A percentile compares a stretch with the other conserved stretches of the same genome.
Conservation (phyloP, 2,797 vertebrate genomes). For the Apogon talboti region DNA sequence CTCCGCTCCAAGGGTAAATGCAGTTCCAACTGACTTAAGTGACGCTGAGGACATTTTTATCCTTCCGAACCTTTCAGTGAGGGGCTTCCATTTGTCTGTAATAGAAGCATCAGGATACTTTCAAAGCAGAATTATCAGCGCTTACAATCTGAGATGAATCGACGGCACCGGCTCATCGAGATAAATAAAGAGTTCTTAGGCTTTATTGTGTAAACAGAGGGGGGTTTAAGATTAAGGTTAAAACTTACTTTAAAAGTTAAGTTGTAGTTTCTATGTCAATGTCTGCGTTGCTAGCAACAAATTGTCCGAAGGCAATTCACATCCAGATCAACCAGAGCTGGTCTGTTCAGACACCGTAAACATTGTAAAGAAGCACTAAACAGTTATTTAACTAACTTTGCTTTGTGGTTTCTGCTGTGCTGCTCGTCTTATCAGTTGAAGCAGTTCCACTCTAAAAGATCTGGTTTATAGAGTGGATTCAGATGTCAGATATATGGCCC, state of each 20-base stretch:
- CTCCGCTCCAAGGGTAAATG: constrained; percentile 71
- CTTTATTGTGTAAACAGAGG: constrained; percentile 66
- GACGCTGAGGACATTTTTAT: constrained; percentile 68
- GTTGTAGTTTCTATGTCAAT: constrained; percentile 71
- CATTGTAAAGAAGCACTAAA: constrained; percentile 71
- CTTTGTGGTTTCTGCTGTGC: constrained; percentile 54
- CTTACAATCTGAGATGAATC: constrained; percentile 58
- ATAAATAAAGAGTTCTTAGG: constrained; percentile 68
- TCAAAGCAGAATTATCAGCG: constrained; percentile 63
- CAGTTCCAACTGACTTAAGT: constrained; percentile 73
- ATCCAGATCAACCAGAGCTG: constrained; percentile 26
- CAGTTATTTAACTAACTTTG: constrained; percentile 59
- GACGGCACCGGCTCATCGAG: constrained; percentile 56
- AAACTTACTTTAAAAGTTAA: constrained; percentile 66
- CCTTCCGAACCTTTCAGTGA: constrained; percentile 65
- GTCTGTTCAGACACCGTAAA: constrained; percentile 57
- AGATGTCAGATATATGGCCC: constrained; percentile 72
- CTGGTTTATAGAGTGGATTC: constrained; percentile 73
- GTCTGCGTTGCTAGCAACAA: constrained; percentile 57
- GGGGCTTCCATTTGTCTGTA: constrained; percentile 66
- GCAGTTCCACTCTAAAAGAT: constrained; percentile 57
- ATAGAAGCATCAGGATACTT: constrained; percentile 53
- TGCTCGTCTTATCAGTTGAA: constrained; percentile 76
- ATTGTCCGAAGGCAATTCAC: constrained; percentile 57
- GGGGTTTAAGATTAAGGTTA: constrained; percentile 47